phyloP scores from a whole-genome alignment of 2,113 vertebrate species.

The Dasyurus viverrinus region DNA sequence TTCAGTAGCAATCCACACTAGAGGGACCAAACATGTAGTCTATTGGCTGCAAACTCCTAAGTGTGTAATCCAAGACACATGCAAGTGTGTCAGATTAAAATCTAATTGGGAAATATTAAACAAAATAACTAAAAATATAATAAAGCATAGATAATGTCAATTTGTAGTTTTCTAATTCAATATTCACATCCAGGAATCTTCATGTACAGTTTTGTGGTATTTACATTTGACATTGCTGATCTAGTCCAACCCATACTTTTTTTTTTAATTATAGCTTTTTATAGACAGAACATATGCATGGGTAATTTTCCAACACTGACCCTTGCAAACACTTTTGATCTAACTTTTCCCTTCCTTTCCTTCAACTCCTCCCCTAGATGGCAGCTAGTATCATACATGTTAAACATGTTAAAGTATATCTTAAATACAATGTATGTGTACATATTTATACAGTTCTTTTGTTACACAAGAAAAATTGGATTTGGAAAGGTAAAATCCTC shows the following conservation, averaged over 20 bases:
- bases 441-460: too few species aligned
- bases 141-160: neutral
- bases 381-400: too few species aligned
- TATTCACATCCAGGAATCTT: neutral
- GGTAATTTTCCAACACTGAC: too few species aligned
- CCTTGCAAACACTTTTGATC: too few species aligned
- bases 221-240: neutral
- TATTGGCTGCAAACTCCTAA: neutral
- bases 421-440: too few species aligned
- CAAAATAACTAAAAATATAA: neutral
- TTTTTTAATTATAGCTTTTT: too few species aligned
- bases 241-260: neutral
- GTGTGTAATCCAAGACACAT: neutral
- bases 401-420: too few species aligned
- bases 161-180: neutral
- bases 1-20: neutral
- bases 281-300: too few species aligned
- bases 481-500: too few species aligned
- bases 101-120: neutral
- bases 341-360: too few species aligned
- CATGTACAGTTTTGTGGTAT: neutral
- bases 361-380: too few species aligned
- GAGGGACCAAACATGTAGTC: neutral
- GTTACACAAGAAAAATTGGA: too few species aligned
- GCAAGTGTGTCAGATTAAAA: neutral